Evolutionary conservation across 2,113 vertebrate genomes (phyloP), one percentile per base, ranked within the genome.

Genomic region (Gopherus flavomarginatus): DNA sequence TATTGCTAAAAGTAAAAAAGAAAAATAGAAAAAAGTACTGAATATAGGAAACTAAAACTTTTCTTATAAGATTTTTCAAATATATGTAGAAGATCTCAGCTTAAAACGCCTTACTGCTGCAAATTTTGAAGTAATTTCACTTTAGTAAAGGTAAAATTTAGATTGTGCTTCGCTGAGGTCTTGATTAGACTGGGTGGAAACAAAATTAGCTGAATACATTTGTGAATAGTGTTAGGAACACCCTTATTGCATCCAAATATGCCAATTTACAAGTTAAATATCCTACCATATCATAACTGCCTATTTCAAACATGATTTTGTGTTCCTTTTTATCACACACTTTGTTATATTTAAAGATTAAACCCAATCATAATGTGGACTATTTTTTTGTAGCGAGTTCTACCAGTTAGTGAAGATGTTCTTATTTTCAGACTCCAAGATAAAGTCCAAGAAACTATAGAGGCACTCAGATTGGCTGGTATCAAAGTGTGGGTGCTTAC

Each of bases 401-500:
- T 4, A 11, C 44, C 35, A 14, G 2, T 94, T 92, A 78, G 86
- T 83, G 80, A 89, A 89, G 11, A 16, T 91, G 93, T 77, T 96
- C 85, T 96, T 93, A 12, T 94, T 98, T 98, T 88, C 90, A 99
- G 99, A 83, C 98, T 99, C 78, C 99, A 99, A 96, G 99, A 99
- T 84, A 99, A 99, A 98, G 99, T 99, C 85, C 99, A 99, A 97
- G 99, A 99, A 98, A 99, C 99, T 5, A 99, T 99, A 81, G 99
- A 99, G 97, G 99, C 99, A 2, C 97, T 99, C 88, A 99, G 99
- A 31, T 95, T 99, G 97, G 99, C 99, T 69, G 99, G 99, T 78
- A 99, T 99, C 97, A 99, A 99, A 98, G 99, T 99, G 29, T 99
- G 99, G 99, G 99, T 99, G 85, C 98, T 99, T 95, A 99, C 99